Evolutionary conservation across 2,113 vertebrate species (phyloP).

Genomic region (Cacatua alba): DNA sequence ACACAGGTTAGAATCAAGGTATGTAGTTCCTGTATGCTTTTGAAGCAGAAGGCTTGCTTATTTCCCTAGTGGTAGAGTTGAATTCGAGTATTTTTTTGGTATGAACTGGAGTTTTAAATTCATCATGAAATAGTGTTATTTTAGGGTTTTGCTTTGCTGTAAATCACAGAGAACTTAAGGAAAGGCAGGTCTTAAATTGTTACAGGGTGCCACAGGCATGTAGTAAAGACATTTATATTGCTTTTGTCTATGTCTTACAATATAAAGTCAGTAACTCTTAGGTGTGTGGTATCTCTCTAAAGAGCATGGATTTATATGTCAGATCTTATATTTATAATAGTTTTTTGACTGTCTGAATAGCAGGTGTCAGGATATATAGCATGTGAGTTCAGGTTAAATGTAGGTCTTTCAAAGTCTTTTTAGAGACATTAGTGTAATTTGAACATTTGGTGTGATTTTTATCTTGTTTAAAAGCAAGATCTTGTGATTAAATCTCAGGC

Average conservation of each 20-base stretch:
- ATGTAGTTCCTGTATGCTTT: conserved; percentile 26
- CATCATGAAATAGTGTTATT: not conserved
- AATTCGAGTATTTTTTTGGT: not conserved
- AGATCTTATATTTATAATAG: not conserved
- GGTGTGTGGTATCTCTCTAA: not conserved
- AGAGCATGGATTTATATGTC: not conserved
- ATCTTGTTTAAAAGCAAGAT: not conserved
- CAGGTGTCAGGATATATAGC: not conserved
- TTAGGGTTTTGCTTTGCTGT: not conserved
- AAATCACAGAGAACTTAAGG: not conserved
- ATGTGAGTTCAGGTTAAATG: not conserved
- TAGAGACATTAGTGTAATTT: not conserved
- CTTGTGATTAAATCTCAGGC: not conserved
- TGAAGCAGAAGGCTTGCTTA: not conserved
- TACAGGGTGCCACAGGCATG: not conserved
- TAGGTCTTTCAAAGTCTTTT: not conserved
- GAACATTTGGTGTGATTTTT: not conserved
- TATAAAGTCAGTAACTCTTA: not conserved
- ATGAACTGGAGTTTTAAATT: not conserved
- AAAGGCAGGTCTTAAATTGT: not conserved
- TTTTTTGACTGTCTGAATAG: not conserved
- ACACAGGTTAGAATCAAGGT: conserved; percentile 96
- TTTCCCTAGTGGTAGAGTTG: not conserved
- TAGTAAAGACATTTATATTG: not conserved
- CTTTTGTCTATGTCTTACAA: not conserved